Evolutionary conservation across 2,888 invertebrate genomes (phyloP).

Genomic region (Parnassius apollo): DNA sequence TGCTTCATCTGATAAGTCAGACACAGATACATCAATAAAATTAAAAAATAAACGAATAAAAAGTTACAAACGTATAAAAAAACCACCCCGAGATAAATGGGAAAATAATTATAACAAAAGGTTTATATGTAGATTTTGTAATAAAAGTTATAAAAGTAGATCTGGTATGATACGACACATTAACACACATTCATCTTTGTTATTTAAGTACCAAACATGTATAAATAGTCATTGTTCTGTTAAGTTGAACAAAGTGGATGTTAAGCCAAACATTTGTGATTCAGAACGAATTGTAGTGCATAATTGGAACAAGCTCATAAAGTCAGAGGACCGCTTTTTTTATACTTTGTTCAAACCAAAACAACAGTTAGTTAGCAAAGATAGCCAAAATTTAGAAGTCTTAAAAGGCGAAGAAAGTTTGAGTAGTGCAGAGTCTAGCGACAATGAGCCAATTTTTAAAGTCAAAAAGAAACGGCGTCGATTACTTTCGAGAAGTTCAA

Average conservation of each 20-base stretch:
- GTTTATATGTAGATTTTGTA: conserved; percentile 48
- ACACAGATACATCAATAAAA: not conserved
- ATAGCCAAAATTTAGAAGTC: not conserved
- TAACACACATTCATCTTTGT: conserved; percentile 37
- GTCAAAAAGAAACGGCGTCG: conserved; percentile 39
- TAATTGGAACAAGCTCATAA: conserved; percentile 46
- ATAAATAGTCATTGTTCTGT: conserved; percentile 48
- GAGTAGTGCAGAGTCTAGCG: conserved; percentile 35
- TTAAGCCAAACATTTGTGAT: conserved; percentile 52
- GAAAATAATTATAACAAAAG: conserved; percentile 39
- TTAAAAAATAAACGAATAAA: not conserved
- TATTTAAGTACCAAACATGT: conserved; percentile 38
- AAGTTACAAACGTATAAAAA: not conserved
- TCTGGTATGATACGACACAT: conserved; percentile 35
- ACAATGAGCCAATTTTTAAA: conserved; percentile 36
- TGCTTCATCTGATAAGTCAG: conserved; percentile 11
- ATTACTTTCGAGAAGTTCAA: conserved; percentile 45
- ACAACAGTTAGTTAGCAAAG: not conserved
- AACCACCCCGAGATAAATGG: conserved; percentile 34
- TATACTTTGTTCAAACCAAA: conserved; percentile 45
- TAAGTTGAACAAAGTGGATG: conserved; percentile 48
- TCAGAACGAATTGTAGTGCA: conserved; percentile 46
- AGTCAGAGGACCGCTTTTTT: conserved; percentile 41
- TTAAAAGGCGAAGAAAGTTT: conserved; percentile 5
- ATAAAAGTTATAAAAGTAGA: conserved; percentile 32